Percentiles rank a stretch among this genome's conserved stretches.
phyloP scores from a whole-genome alignment of 2,888 invertebrate species.

The Pherbina coryleti region DNA sequence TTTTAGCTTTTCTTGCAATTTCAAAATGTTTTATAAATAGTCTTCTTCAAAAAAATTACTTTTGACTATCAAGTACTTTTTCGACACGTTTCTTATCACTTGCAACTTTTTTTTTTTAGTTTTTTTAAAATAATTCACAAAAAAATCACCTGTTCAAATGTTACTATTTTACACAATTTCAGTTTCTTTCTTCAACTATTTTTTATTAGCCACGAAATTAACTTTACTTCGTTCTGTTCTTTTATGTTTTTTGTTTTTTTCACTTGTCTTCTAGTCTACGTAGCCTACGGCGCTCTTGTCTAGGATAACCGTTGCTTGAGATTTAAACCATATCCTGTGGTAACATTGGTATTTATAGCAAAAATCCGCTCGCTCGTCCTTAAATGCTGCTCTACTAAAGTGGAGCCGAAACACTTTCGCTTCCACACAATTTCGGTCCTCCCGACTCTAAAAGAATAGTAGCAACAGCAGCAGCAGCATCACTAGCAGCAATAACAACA shows the following conservation, averaged over 20 bases:
- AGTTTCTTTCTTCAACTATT: background rate
- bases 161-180: background rate
- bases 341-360: constrained; percentile 67
- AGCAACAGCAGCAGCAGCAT: constrained; percentile 36
- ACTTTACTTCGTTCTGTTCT: constrained; percentile 17
- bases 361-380: constrained; percentile 41
- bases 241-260: constrained; percentile 40
- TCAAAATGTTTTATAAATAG: background rate
- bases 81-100: too few relatives aligned
- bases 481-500: constrained; percentile 27
- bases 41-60: too few relatives aligned
- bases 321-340: constrained; percentile 63
- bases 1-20: background rate
- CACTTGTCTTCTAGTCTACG: constrained; percentile 15
- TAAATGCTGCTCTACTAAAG: constrained; percentile 40
- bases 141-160: too few relatives aligned
- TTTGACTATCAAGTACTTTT: too few relatives aligned
- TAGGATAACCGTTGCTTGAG: constrained; percentile 63
- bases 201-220: background rate
- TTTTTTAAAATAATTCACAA: too few relatives aligned
- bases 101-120: too few relatives aligned
- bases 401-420: constrained; percentile 39
- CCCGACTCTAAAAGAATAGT: background rate
- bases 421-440: constrained; percentile 1
- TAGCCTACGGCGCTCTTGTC: constrained; percentile 57